A percentile compares a stretch with the other conserved stretches of the same genome.
Conservation (phyloP, 2,888 invertebrate species). For the Sisyra terminalis region DNA sequence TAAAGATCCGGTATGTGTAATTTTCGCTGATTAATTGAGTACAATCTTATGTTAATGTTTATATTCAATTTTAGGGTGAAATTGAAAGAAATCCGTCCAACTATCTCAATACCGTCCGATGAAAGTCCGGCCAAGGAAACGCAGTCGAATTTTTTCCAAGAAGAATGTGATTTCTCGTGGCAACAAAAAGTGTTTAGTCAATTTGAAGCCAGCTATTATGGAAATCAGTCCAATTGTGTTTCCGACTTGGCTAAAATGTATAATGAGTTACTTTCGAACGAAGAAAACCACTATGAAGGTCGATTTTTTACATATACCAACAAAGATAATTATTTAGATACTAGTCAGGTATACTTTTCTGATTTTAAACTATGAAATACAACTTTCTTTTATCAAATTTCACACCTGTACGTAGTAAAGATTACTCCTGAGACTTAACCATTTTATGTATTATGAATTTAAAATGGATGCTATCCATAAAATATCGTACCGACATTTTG, state of each 20-base stretch:
- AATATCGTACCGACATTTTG: too few species aligned
- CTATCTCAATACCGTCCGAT: slow-evolving; percentile 26
- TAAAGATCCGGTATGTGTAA: slow-evolving; percentile 32
- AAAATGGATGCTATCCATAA: too few species aligned
- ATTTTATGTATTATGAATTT: too few species aligned
- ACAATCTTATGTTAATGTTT: neutral
- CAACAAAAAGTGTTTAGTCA: slow-evolving; percentile 53
- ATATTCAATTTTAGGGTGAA: slow-evolving; percentile 21
- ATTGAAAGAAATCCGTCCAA: slow-evolving; percentile 24
- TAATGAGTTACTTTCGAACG: slow-evolving; percentile 25
- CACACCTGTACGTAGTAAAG: too few species aligned
- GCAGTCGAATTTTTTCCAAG: slow-evolving; percentile 15
- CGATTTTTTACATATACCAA: slow-evolving; percentile 40
- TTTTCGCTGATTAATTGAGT: slow-evolving; percentile 7
- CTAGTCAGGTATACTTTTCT: too few species aligned
- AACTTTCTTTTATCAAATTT: too few species aligned
- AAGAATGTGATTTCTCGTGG: slow-evolving; percentile 38
- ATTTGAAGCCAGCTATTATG: slow-evolving; percentile 40
- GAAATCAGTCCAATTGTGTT: slow-evolving; percentile 40
- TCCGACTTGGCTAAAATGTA: slow-evolving; percentile 42
- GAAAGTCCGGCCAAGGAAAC: slow-evolving; percentile 21
- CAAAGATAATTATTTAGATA: slow-evolving; percentile 31
- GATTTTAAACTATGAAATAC: too few species aligned
- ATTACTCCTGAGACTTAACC: too few species aligned
- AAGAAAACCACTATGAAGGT: slow-evolving; percentile 22